These are phyloP conservation scores for Noctua comes DNA, from an alignment of 2,888 invertebrate species.

Conservation along the genomic window DNA sequence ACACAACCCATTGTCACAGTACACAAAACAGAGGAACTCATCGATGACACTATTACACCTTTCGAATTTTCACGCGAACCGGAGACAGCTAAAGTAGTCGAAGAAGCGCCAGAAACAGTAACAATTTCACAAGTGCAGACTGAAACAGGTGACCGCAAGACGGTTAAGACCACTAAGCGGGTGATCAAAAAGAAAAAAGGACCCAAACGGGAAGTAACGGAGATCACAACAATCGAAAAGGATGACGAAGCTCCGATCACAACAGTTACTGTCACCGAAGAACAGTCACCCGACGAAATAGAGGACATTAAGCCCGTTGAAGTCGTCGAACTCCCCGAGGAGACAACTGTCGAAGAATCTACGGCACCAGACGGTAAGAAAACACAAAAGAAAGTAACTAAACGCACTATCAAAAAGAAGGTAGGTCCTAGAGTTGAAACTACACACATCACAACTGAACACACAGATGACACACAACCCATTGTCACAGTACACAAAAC, in stretches of 20 bases:
- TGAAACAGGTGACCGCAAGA: constrained; percentile 74
- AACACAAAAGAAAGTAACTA: no score
- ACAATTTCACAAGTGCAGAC: constrained; percentile 63
- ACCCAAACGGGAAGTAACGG: constrained; percentile 83
- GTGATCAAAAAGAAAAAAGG: constrained; percentile 81
- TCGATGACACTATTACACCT: constrained; percentile 23
- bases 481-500: no score
- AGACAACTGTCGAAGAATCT: constrained; percentile 28
- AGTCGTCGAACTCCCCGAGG: constrained; percentile 69
- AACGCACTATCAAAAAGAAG: no score
- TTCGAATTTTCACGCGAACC: constrained; percentile 6
- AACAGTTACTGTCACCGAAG: constrained; percentile 69
- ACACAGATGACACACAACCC: no score
- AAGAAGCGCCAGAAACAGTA: constrained; percentile 35
- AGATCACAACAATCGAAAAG: constrained; percentile 84
- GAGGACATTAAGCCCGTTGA: constrained; percentile 41
- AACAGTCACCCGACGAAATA: constrained; percentile 34
- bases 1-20: not conserved
- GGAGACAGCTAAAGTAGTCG: not conserved
- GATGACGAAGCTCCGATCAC: constrained; percentile 79
- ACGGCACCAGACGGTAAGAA: no score
- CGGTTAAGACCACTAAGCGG: constrained; percentile 70
- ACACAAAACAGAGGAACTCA: constrained; percentile 5
- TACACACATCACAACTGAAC: no score
- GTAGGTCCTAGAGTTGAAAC: no score